Evolutionary conservation across 1,140 invertebrate species (phyloP).

Genomic region (Drosophila obscura): DNA sequence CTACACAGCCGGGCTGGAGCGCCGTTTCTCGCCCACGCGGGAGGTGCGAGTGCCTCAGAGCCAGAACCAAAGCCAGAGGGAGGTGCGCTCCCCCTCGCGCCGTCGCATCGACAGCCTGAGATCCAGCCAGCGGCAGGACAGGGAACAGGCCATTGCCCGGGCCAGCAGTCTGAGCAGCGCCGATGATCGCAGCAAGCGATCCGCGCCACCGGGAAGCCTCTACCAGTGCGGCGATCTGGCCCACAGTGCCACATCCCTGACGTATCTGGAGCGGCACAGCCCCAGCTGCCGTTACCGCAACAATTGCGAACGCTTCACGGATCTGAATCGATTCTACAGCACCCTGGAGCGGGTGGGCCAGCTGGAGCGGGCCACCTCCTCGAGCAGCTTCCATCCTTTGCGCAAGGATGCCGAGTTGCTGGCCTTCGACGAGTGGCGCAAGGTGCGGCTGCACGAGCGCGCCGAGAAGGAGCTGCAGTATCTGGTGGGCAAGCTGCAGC

Average conservation of each 20-base stretch:
- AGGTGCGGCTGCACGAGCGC: conserved; percentile 90
- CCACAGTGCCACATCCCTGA: conserved; percentile 78
- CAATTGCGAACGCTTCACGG: conserved; percentile 91
- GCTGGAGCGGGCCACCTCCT: conserved; percentile 90
- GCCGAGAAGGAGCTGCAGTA: conserved; percentile 92
- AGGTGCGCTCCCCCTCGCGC: conserved; percentile 87
- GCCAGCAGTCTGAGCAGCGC: conserved; percentile 87
- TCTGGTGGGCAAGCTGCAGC: conserved; percentile 91
- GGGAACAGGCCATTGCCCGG: conserved; percentile 81
- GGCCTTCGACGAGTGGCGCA: conserved; percentile 94
- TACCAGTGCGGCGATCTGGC: conserved; percentile 78
- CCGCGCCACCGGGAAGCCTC: conserved; percentile 74
- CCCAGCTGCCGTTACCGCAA: conserved; percentile 86
- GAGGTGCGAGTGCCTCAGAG: conserved; percentile 75
- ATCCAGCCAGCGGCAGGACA: conserved; percentile 53
- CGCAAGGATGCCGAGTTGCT: conserved; percentile 90
- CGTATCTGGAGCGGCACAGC: conserved; percentile 70
- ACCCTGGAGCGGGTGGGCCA: conserved; percentile 93
- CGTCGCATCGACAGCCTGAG: conserved; percentile 85
- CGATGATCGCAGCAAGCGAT: conserved; percentile 76
- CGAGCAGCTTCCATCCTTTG: conserved; percentile 88
- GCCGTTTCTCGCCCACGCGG: conserved; percentile 75
- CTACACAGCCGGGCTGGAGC: conserved; percentile 22
- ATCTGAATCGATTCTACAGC: conserved; percentile 93
- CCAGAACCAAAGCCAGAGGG: conserved; percentile 83